These are phyloP conservation scores for Chaetorhynchus papuensis DNA, from an alignment of 2,113 vertebrate genomes.

Conservation along the genomic window DNA sequence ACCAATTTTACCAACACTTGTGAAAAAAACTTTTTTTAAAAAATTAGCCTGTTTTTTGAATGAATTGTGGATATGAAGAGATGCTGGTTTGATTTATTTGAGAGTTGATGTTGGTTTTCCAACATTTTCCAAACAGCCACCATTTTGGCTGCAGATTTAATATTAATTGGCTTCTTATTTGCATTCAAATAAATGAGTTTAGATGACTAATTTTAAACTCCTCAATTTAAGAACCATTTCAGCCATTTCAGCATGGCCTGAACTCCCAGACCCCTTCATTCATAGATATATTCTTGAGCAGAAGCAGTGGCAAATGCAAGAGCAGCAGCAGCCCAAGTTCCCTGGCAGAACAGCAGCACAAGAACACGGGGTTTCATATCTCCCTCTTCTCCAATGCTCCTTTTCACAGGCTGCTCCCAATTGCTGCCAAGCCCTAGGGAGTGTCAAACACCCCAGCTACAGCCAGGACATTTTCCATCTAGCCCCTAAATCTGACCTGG, in stretches of 20 bases:
- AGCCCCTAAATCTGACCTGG: neutral
- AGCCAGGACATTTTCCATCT: neutral
- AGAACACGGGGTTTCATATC: rapidly evolving
- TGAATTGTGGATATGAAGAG: neutral
- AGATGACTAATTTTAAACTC: neutral
- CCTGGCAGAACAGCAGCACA: rapidly evolving
- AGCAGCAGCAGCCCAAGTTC: neutral
- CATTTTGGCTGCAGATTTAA: neutral
- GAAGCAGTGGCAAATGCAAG: neutral
- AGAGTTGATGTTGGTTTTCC: neutral
- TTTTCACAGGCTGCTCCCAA: neutral
- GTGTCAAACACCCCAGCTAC: neutral
- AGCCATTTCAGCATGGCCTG: neutral
- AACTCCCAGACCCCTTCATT: neutral
- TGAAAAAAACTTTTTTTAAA: neutral
- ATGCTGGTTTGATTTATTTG: neutral
- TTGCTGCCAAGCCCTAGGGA: rapidly evolving
- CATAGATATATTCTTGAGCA: neutral
- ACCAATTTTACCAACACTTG: neutral
- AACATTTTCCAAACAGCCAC: neutral
- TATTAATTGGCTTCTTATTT: neutral
- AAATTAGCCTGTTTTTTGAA: neutral
- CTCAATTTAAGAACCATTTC: neutral
- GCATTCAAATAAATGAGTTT: neutral
- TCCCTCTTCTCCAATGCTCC: neutral